Evolutionary conservation across 1,140 invertebrate genomes (phyloP), one percentile per base, ranked within the genome.

Genomic region (Proctacanthus coquilletti): DNA sequence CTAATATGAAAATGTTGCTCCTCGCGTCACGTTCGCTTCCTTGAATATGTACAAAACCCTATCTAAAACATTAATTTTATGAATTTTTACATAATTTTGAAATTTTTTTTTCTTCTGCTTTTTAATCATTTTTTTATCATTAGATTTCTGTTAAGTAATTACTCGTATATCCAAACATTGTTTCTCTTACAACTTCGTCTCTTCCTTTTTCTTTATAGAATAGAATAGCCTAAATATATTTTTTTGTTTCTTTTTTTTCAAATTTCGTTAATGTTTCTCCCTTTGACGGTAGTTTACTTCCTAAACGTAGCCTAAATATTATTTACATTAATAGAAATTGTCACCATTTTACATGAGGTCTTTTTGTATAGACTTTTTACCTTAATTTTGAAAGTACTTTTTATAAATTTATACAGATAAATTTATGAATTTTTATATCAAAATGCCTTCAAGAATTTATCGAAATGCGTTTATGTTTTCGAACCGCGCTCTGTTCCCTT

Each of bases 41-140:
- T 50, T 46, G 51, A 46, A 52, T 53, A 53, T 53, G 51, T 54
- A 53, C 51, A 53, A 51, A 51, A 45, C 43, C 47, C 34, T 45
- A 42, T 44, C 23, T 41, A 39, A 40, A 44, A 41, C 36, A 17
- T 34, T 9, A 27, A 9, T 9, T 27, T 27, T 27, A 9, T 13
- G 23, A 27, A 27, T 27, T 13, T n/a, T n/a, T n/a, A n/a, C n/a
- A n/a, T 27, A 27, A 27, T 10, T 34, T 34, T 34, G 18, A 34
- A 11, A 17, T 13, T 17, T 29, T 11, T 29, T 4, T 29, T 29
- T 29, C 15, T 29, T 29, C 15, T 29, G 15, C 27, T 13, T 13
- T 29, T 29, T 29, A 36, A 21, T 13, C 11, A n/a, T 8, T 19
- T 14, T 21, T 36, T 18, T 41, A 40, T 45, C 35, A 34, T 42